Percentiles rank a stretch among this genome's conserved stretches.
Evolutionary conservation across 2,888 invertebrate species (phyloP).

Genomic region (Aspidiotus destructor): DNA sequence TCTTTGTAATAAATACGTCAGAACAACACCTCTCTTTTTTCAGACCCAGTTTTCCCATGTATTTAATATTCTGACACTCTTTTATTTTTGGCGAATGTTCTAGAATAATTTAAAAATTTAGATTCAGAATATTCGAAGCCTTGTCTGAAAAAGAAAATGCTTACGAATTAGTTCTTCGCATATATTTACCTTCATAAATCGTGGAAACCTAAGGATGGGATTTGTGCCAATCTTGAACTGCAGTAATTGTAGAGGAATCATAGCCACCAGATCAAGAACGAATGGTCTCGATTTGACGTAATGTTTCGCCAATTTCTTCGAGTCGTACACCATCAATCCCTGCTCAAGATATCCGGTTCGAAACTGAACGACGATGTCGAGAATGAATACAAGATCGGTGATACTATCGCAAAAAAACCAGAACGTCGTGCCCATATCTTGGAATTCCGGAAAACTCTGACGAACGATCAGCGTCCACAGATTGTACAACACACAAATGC

Average conservation of each 20-base stretch:
- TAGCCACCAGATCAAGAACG: conserved; percentile 68
- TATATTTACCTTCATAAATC: conserved; percentile 65
- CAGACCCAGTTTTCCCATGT: too few species aligned
- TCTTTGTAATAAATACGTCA: too few species aligned
- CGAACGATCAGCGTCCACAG: conserved; percentile 91
- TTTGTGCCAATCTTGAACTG: conserved; percentile 72
- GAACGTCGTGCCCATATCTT: conserved; percentile 59
- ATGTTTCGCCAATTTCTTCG: conserved; percentile 77
- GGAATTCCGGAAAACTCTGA: conserved; percentile 85
- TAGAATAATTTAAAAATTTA: too few species aligned
- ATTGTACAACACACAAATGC: conserved; percentile 84
- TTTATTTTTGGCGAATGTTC: too few species aligned
- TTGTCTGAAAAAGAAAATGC: too few species aligned
- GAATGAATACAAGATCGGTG: conserved; percentile 75
- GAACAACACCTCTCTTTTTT: too few species aligned
- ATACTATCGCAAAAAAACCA: conserved; percentile 77
- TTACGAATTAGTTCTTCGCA: too few species aligned
- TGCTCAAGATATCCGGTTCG: conserved; percentile 91
- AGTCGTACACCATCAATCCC: conserved; percentile 72
- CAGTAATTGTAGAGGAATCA: conserved; percentile 77
- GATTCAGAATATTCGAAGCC: too few species aligned
- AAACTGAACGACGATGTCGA: conserved; percentile 83
- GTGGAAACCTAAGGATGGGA: conserved; percentile 78
- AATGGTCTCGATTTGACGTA: conserved; percentile 78
- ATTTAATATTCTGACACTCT: too few species aligned